Evolutionary conservation across 2,797 vertebrate genomes (phyloP).

Genomic region (Spheniscus humboldti): DNA sequence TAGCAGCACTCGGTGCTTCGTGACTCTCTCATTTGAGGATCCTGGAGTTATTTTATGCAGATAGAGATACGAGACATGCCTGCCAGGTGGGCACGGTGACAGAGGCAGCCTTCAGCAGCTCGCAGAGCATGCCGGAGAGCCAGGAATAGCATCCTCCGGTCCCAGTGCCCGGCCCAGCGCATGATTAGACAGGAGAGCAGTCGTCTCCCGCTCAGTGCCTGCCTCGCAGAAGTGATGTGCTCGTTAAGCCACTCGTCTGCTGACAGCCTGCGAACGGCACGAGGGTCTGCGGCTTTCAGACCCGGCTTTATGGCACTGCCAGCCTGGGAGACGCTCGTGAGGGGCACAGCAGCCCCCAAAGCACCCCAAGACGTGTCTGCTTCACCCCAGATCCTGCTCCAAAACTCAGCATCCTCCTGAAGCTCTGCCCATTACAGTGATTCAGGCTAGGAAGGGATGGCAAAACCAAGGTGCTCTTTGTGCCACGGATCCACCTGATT

Average conservation of each 20-base stretch:
- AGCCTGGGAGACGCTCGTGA: fast-evolving
- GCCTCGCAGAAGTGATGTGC: not conserved
- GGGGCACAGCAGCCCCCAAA: not conserved
- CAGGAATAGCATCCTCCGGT: not conserved
- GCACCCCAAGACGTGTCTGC: fast-evolving
- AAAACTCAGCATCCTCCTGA: not conserved
- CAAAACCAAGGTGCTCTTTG: not conserved
- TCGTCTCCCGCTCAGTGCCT: not conserved
- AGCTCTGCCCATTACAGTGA: fast-evolving
- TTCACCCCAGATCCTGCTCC: not conserved
- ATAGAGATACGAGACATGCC: not conserved
- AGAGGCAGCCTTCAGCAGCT: not conserved
- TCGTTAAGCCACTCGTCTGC: fast-evolving
- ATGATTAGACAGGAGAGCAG: not conserved
- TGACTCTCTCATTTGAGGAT: not conserved
- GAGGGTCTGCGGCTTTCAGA: not conserved
- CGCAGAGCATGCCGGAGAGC: not conserved
- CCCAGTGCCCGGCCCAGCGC: not conserved
- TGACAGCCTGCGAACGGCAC: not conserved
- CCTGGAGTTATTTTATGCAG: not conserved
- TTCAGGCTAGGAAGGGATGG: not conserved
- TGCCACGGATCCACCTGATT: fast-evolving
- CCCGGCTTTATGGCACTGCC: fast-evolving
- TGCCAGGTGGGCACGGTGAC: not conserved
- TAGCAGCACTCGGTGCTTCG: not conserved